phyloP scores from a whole-genome alignment of 2,797 vertebrate genomes.

The Champsocephalus esox region DNA sequence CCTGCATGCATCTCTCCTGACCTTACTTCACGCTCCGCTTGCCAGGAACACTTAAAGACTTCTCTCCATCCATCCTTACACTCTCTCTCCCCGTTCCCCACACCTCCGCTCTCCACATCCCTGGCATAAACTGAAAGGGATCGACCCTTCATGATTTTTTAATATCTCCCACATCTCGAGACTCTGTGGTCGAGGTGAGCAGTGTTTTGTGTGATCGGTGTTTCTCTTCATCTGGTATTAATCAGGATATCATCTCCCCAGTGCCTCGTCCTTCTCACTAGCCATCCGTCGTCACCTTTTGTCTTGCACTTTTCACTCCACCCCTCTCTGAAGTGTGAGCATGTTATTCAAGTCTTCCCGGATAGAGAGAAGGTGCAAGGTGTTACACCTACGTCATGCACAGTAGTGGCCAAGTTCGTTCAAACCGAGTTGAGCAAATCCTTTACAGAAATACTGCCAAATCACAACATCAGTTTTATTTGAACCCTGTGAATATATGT shows the following conservation, averaged over 20 bases:
- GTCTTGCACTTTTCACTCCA: constrained; percentile 38
- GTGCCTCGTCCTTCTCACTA: constrained; percentile 28
- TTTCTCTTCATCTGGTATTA: constrained; percentile 76
- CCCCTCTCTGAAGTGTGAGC: constrained; percentile 46
- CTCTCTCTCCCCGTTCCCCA: constrained; percentile 37
- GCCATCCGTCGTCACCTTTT: constrained; percentile 44
- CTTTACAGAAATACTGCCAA: neutral
- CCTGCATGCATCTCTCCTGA: constrained; percentile 49
- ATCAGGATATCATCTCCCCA: constrained; percentile 70
- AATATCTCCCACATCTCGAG: constrained; percentile 67
- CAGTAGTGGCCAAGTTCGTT: constrained; percentile 4
- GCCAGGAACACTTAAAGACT: constrained; percentile 67
- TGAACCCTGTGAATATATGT: constrained; percentile 22
- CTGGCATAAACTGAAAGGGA: constrained; percentile 48
- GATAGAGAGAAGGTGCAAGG: constrained; percentile 20
- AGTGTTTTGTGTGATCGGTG: constrained; percentile 73
- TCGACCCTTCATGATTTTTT: constrained; percentile 76
- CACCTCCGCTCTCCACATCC: constrained; percentile 32
- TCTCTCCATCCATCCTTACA: constrained; percentile 39
- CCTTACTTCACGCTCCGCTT: constrained; percentile 72
- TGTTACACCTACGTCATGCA: constrained; percentile 25
- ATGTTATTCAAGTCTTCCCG: constrained; percentile 50
- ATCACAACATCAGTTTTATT: constrained; percentile 20
- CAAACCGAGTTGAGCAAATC: constrained; percentile 12
- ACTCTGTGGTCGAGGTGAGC: constrained; percentile 54